These are phyloP conservation scores for Canis aureus DNA, from an alignment of 2,113 vertebrate genomes.

Conservation along the genomic window DNA sequence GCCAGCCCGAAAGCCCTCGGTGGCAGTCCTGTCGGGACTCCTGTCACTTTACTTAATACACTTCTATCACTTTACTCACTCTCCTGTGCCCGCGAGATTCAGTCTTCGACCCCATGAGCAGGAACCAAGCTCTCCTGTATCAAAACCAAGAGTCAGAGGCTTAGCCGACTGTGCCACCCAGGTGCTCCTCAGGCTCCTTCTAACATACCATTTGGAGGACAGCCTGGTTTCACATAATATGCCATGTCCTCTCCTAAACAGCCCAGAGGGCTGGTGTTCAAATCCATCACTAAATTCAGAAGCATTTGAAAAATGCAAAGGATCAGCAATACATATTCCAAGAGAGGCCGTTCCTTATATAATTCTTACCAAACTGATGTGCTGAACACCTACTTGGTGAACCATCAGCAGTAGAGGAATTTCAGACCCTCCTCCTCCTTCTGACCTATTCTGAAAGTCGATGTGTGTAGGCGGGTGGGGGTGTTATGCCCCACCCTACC, in stretches of 20 bases:
- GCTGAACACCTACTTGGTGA: neutral
- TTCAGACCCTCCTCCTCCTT: neutral
- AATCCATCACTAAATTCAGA: neutral
- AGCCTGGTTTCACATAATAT: neutral
- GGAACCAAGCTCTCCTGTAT: no score
- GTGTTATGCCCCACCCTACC: neutral
- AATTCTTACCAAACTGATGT: neutral
- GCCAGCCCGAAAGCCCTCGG: no score
- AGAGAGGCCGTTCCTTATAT: accelerated
- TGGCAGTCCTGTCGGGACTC: no score
- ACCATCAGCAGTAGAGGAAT: no score
- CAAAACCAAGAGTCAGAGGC: neutral
- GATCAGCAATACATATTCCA: neutral
- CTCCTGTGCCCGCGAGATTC: no score
- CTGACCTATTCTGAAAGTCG: neutral
- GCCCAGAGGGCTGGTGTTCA: neutral
- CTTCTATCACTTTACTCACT: no score
- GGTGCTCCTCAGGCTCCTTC: neutral
- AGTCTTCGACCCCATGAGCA: no score
- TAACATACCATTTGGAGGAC: neutral
- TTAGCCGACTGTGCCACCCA: neutral
- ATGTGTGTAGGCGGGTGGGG: accelerated
- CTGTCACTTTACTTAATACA: no score
- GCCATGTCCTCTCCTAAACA: neutral
- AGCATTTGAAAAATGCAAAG: neutral